phyloP scores from a whole-genome alignment of 2,797 vertebrate genomes.

The Australoheros facetus region DNA sequence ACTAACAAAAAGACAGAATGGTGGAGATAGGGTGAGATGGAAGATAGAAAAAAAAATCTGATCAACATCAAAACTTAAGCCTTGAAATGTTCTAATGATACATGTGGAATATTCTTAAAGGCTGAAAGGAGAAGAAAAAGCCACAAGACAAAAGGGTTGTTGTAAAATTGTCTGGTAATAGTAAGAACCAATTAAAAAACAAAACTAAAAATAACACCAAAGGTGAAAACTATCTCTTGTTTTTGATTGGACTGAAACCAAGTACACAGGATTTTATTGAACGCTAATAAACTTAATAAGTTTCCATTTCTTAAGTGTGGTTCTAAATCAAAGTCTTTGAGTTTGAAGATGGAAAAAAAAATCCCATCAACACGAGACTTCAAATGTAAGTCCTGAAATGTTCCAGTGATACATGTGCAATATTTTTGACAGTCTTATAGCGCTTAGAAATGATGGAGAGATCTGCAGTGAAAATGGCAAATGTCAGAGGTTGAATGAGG shows the following conservation, averaged over 20 bases:
- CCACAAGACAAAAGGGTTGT: neutral
- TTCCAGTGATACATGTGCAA: neutral
- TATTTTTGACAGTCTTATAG: conserved; percentile 15
- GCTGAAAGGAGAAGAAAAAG: neutral
- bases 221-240: neutral
- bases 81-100: no score
- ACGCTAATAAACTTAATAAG: neutral
- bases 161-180: neutral
- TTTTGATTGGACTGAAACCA: neutral
- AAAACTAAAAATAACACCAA: neutral
- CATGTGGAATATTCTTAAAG: no score
- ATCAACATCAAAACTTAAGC: no score
- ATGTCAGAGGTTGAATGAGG: conserved; percentile 54
- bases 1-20: no score
- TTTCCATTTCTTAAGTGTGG: neutral
- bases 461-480: conserved; percentile 42
- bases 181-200: neutral
- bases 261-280: neutral
- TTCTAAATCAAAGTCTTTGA: neutral
- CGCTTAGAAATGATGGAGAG: neutral
- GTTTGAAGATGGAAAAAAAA: neutral
- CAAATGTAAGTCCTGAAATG: neutral
- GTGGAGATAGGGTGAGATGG: no score
- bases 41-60: no score
- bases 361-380: neutral